A percentile compares a stretch with the other conserved stretches of the same genome.
Conservation (phyloP, 2,888 invertebrate genomes). For the Pandemis corylana region DNA sequence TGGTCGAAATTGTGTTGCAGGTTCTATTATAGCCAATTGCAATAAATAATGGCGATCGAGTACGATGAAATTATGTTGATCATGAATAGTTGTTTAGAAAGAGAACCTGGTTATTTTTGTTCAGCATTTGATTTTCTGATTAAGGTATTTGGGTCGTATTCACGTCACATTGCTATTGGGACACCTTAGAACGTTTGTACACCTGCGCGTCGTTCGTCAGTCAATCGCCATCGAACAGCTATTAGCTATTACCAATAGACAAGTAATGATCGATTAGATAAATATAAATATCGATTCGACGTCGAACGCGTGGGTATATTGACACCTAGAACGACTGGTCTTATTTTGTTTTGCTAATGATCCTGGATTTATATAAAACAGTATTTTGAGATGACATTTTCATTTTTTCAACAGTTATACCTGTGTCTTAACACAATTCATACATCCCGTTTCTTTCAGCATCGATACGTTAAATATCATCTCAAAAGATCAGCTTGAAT, state of each 20-base stretch:
- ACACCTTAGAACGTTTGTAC: background rate
- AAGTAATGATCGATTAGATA: background rate
- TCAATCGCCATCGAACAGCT: background rate
- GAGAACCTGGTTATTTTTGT: background rate
- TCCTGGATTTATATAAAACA: background rate
- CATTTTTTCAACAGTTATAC: background rate
- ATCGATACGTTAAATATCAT: background rate
- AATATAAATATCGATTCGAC: background rate
- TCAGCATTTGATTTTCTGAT: background rate
- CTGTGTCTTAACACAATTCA: background rate
- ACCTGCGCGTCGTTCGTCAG: background rate
- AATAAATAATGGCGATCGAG: too few relatives aligned
- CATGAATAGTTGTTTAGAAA: background rate
- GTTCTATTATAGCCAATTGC: background rate
- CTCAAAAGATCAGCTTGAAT: background rate
- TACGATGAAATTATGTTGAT: background rate
- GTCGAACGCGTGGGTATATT: background rate
- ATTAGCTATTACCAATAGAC: background rate
- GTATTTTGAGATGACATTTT: background rate
- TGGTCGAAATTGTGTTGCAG: background rate
- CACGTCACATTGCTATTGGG: background rate
- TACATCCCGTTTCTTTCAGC: background rate
- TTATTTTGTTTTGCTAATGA: slow-evolving; percentile 2
- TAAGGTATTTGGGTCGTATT: slow-evolving; percentile 1
- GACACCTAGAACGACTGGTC: slow-evolving; percentile 1